These are phyloP conservation scores for Agonopterix subpropinquella DNA, from an alignment of 2,888 invertebrate genomes.

Conservation along the genomic window DNA sequence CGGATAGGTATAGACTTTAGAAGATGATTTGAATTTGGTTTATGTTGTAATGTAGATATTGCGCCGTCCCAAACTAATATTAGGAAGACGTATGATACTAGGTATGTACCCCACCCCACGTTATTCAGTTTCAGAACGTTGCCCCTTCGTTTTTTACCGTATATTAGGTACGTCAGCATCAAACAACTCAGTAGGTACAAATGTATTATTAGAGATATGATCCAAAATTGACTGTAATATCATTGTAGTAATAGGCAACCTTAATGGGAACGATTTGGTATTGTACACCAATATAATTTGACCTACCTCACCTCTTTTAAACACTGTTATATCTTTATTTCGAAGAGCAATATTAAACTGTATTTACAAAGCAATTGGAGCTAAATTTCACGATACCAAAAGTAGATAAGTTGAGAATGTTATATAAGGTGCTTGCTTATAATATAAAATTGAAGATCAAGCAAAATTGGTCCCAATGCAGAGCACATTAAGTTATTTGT, in stretches of 20 bases:
- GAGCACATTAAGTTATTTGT: slow-evolving; percentile 62
- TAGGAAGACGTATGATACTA: too few relatives aligned
- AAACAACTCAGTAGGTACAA: slow-evolving; percentile 10
- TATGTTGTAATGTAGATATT: too few relatives aligned
- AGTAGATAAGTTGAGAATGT: background rate
- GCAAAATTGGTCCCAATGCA: slow-evolving; percentile 20
- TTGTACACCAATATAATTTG: slow-evolving; percentile 28
- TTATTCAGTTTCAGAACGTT: too few relatives aligned
- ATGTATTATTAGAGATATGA: slow-evolving; percentile 48
- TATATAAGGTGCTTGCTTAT: slow-evolving; percentile 23
- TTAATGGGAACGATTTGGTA: slow-evolving; percentile 51
- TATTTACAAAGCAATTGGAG: background rate
- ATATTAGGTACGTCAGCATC: too few relatives aligned
- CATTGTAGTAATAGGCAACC: slow-evolving; percentile 52
- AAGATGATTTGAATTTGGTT: too few relatives aligned
- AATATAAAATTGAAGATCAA: slow-evolving; percentile 27
- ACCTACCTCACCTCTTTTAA: slow-evolving; percentile 24
- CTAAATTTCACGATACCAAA: background rate
- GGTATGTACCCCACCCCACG: too few relatives aligned
- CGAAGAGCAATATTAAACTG: background rate
- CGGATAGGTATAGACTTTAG: too few relatives aligned
- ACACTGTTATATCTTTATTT: slow-evolving; percentile 18
- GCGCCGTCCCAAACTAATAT: too few relatives aligned
- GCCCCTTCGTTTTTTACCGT: too few relatives aligned
- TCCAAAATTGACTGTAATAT: slow-evolving; percentile 55